Percentiles rank a stretch among this genome's conserved stretches.
Conservation (phyloP, 2,113 vertebrate species). For the Centropus bengalensis region DNA sequence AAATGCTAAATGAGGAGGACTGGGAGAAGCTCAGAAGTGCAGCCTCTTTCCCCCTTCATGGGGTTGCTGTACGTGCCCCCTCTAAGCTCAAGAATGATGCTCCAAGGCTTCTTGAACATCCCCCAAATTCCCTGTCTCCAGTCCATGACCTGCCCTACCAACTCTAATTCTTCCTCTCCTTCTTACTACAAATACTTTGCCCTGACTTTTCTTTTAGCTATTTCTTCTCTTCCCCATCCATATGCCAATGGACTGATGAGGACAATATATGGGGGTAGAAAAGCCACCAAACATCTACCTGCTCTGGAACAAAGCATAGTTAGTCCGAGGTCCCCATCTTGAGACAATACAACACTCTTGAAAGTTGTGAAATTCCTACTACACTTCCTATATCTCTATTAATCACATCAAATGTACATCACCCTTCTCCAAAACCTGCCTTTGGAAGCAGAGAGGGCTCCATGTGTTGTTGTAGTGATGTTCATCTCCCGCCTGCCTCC, state of each 20-base stretch:
- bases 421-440: background rate
- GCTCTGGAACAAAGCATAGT: fast-evolving
- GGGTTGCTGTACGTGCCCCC: fast-evolving
- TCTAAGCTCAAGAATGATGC: background rate
- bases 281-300: background rate
- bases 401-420: background rate
- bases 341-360: fast-evolving
- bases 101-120: background rate
- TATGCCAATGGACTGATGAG: fast-evolving
- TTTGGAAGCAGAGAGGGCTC: background rate
- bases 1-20: background rate
- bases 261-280: background rate
- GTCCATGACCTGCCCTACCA: background rate
- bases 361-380: background rate
- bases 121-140: background rate
- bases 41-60: background rate
- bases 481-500: background rate
- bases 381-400: background rate
- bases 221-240: background rate
- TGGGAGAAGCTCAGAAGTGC: background rate
- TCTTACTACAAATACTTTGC: background rate
- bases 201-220: background rate
- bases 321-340: background rate
- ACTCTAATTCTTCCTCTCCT: background rate
- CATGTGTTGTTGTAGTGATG: fast-evolving